Evolutionary conservation across 2,888 invertebrate species (phyloP).

Genomic region (Microctonus brassicae): DNA sequence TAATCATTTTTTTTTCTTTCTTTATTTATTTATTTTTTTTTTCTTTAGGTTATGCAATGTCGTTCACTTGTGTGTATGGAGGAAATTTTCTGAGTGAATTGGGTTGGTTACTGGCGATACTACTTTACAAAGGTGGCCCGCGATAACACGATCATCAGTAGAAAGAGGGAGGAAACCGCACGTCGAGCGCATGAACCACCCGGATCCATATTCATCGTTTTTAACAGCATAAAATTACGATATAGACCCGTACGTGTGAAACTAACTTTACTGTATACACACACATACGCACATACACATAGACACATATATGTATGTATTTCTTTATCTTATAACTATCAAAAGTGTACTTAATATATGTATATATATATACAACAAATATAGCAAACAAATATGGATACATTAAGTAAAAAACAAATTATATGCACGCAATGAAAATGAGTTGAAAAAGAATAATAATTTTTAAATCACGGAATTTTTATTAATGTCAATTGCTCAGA

Average conservation of each 20-base stretch:
- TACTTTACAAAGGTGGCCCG: slow-evolving; percentile 20
- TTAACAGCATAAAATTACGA: slow-evolving; percentile 67
- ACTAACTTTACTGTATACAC: slow-evolving; percentile 1
- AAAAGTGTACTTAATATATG: slow-evolving; percentile 14
- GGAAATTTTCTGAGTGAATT: not conserved
- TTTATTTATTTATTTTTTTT: no score
- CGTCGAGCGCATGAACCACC: slow-evolving; percentile 48
- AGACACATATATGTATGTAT: not conserved
- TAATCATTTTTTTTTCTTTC: no score
- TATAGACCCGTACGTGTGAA: slow-evolving; percentile 41
- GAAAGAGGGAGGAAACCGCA: slow-evolving; percentile 30
- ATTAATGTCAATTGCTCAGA: no score
- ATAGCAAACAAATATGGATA: not conserved
- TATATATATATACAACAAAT: not conserved
- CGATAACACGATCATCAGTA: slow-evolving; percentile 36
- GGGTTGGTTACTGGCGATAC: not conserved
- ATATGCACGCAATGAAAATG: not conserved
- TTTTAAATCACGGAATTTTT: no score
- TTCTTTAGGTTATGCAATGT: not conserved
- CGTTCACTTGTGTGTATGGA: no score
- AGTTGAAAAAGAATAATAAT: no score
- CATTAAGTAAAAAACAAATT: not conserved
- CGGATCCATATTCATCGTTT: slow-evolving; percentile 67
- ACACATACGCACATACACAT: no score
- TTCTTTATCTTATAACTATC: slow-evolving; percentile 22